A percentile compares a stretch with the other conserved stretches of the same genome.
Evolutionary conservation across 2,797 vertebrate genomes (phyloP).

Genomic region (Centroberyx gerrardi): DNA sequence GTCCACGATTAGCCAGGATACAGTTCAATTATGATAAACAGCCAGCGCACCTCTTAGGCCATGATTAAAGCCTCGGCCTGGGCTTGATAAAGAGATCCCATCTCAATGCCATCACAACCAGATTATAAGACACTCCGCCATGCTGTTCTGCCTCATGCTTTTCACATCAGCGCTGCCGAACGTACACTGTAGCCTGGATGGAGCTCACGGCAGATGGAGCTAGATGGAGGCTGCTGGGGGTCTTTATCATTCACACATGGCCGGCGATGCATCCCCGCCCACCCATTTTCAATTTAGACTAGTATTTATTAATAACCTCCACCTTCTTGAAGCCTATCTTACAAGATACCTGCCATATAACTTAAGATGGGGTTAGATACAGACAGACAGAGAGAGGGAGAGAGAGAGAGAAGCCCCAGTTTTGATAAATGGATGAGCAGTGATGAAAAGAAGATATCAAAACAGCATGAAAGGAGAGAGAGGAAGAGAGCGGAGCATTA

Average conservation of each 20-base stretch:
- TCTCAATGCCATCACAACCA: constrained; percentile 92
- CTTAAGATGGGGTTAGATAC: constrained; percentile 58
- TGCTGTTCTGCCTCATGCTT: constrained; percentile 80
- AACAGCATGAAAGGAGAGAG: constrained; percentile 92
- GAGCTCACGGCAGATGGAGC: constrained; percentile 48
- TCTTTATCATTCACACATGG: constrained; percentile 95
- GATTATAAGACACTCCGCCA: constrained; percentile 90
- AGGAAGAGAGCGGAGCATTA: constrained; percentile 74
- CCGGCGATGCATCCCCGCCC: constrained; percentile 84
- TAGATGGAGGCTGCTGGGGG: constrained; percentile 85
- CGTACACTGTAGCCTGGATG: constrained; percentile 56
- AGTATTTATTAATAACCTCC: constrained; percentile 78
- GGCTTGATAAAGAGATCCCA: constrained; percentile 95
- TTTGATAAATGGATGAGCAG: constrained; percentile 95
- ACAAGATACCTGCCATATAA: constrained; percentile 67
- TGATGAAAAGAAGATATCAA: constrained; percentile 98
- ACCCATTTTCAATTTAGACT: constrained; percentile 80
- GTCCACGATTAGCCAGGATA: constrained; percentile 94
- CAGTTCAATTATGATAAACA: constrained; percentile 98
- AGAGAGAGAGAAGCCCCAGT: constrained; percentile 76
- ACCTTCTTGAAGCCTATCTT: constrained; percentile 66
- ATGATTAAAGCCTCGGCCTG: constrained; percentile 93
- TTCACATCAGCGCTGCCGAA: constrained; percentile 82
- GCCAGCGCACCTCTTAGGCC: constrained; percentile 93
- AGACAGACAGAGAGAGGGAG: constrained; percentile 9